Evolutionary conservation across 2,797 vertebrate genomes (phyloP).

Genomic region (Spinus pinus): DNA sequence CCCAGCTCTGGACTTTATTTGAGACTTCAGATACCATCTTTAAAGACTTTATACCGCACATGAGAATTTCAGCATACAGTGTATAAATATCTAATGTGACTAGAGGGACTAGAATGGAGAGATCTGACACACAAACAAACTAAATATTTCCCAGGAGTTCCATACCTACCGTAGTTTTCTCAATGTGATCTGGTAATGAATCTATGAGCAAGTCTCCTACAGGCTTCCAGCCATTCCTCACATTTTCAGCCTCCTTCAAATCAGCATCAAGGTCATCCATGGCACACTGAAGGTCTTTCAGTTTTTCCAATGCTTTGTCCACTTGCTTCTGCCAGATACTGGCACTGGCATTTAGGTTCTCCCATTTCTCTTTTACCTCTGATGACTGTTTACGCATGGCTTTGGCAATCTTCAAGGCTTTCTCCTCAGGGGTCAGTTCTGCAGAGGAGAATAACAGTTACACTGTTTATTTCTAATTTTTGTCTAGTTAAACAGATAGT

Average conservation of each 20-base stretch:
- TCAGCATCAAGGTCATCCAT: slow-evolving; percentile 93
- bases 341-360: slow-evolving; percentile 83
- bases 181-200: slow-evolving; percentile 93
- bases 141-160: background rate
- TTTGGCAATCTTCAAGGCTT: slow-evolving; percentile 87
- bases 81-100: background rate
- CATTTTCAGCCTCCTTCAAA: slow-evolving; percentile 85
- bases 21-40: background rate
- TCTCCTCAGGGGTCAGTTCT: slow-evolving; percentile 93
- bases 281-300: slow-evolving; percentile 91
- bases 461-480: background rate
- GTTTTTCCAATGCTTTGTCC: slow-evolving; percentile 88
- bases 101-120: background rate
- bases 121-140: background rate
- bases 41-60: background rate
- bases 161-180: slow-evolving; percentile 85
- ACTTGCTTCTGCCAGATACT: slow-evolving; percentile 92
- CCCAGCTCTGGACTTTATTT: background rate
- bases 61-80: background rate
- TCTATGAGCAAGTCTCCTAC: slow-evolving; percentile 94
- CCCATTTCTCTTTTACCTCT: slow-evolving; percentile 93
- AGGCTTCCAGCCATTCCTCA: slow-evolving; percentile 86
- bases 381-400: slow-evolving; percentile 93
- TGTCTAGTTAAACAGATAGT: background rate
- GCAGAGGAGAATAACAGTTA: background rate